Evolutionary conservation across 2,797 vertebrate genomes (phyloP), one percentile per base, ranked within the genome.

Genomic region (Threskiornis aethiopicus): DNA sequence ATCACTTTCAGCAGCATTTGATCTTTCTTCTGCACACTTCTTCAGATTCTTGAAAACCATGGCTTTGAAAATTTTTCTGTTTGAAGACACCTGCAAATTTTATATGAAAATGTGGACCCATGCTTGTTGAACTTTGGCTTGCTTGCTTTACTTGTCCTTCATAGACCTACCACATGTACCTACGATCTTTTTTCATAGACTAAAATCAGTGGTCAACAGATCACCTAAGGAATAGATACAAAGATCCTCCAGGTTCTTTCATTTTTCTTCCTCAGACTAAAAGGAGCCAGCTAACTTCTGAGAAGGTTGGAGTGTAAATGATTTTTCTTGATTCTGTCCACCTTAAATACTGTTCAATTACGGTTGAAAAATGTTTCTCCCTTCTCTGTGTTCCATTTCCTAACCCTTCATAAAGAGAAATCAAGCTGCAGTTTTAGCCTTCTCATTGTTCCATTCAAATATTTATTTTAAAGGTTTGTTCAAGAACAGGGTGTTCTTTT

Each of bases 1-100:
- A 79, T 57, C 72, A 82, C 89, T 97, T 88, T 58, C 62, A 90
- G 75, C 39, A 87, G 71, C 44, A 85, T 93, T 93, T 93, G n/a
- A 59, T 89, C 66, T 96, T 95, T 79, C 59, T 85, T 65, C 71
- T 91, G 80, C 69, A 37, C n/a, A 24, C 37, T 97, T 93, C 59
- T 94, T 47, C 85, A 87, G 17, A 54, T 91, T 96, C 73, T 95
- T 90, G 93, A 85, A 84, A 93, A 86, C 13, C 3, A 1, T 35
- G 24, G 21, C 65, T 90, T 82, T 71, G 54, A 61, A 83, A 49
- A 31, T 33, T 66, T 91, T 91, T 86, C 58, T 86, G 1, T 93
- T 86, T 81, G 49, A 94, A 84, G 57, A 72, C 13, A 37, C 14
- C 26, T 80, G 41, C 37, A 66, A 54, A 64, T 94, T 83, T 80